Conservation (phyloP, 2,888 invertebrate genomes). For the Agriopis aurantiaria region DNA sequence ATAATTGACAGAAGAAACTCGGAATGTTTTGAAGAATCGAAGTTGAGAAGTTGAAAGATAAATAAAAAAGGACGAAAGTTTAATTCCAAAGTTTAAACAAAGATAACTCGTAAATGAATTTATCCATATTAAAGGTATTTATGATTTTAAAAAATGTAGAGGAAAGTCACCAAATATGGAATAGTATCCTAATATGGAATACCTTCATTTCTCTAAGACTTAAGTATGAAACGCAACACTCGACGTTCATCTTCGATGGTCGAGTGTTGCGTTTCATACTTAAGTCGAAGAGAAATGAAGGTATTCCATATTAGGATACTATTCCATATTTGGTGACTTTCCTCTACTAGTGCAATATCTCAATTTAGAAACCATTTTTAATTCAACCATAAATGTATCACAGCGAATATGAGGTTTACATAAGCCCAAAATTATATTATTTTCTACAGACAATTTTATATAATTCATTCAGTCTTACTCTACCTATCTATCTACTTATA, state of each 20-base stretch:
- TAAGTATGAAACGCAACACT: too few species aligned
- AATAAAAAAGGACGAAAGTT: background rate
- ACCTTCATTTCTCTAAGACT: too few species aligned
- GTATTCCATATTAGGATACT: too few species aligned
- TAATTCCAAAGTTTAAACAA: background rate
- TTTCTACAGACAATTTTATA: conserved; percentile 61
- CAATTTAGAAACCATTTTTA: conserved; percentile 48
- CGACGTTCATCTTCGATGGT: too few species aligned
- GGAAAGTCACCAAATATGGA: too few species aligned
- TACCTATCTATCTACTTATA: conserved; percentile 73
- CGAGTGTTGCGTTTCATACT: too few species aligned
- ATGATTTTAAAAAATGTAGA: too few species aligned
- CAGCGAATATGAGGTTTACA: conserved; percentile 74
- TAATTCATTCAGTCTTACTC: conserved; percentile 80
- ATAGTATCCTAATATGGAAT: too few species aligned
- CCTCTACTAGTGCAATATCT: background rate
- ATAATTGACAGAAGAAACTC: conserved; percentile 82
- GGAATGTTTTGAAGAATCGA: conserved; percentile 41
- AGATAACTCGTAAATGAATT: background rate
- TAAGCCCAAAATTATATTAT: conserved; percentile 62
- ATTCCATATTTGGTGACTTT: too few species aligned
- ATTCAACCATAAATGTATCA: conserved; percentile 65
- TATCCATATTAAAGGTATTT: background rate
- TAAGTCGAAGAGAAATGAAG: too few species aligned
- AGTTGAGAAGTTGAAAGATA: background rate